phyloP scores from a whole-genome alignment of 2,888 invertebrate species.

The Macrophya alboannulata region DNA sequence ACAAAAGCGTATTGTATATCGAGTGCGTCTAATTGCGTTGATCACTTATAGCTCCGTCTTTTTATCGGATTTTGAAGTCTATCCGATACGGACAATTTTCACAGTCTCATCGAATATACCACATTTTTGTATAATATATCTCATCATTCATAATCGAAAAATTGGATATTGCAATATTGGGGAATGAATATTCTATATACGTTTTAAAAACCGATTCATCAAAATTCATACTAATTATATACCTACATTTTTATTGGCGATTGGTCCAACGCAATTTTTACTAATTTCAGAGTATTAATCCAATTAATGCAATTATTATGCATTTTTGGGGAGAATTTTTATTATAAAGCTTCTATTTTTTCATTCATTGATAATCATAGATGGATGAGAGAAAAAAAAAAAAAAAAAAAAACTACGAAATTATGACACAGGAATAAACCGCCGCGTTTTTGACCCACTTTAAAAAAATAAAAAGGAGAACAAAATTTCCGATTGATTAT shows the following conservation, averaged over 20 bases:
- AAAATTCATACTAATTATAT: too few species aligned
- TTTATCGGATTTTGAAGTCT: background rate
- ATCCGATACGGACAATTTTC: background rate
- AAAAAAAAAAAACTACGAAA: background rate
- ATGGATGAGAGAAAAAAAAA: too few species aligned
- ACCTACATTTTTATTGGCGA: too few species aligned
- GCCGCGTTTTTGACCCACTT: background rate
- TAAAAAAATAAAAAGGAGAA: background rate
- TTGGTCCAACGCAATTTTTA: too few species aligned
- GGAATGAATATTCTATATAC: too few species aligned
- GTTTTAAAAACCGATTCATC: too few species aligned
- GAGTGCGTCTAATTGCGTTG: background rate
- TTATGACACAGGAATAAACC: background rate
- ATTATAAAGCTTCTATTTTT: too few species aligned
- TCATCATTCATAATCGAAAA: background rate
- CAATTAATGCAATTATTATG: too few species aligned
- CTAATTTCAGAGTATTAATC: too few species aligned
- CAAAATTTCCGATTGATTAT: constrained; percentile 14
- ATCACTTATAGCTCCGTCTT: background rate
- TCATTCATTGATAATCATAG: too few species aligned
- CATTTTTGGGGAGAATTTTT: too few species aligned
- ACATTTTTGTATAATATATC: background rate
- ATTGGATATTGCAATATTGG: too few species aligned
- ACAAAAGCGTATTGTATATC: background rate
- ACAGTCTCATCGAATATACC: background rate